Base-by-base conservation (phyloP, 2,888 invertebrate species). In the Melinaea menophilus region DNA sequence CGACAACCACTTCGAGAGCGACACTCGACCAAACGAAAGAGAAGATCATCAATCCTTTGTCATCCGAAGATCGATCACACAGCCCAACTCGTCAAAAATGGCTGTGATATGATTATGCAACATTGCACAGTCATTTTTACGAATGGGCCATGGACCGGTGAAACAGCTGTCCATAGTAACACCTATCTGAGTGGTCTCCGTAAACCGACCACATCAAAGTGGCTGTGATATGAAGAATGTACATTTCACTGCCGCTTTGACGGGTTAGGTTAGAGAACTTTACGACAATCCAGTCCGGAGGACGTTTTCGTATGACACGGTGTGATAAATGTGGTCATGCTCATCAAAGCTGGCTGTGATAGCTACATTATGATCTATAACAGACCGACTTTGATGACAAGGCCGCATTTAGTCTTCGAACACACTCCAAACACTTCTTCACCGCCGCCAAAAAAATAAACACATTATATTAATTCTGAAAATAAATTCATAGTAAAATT, bases 281-380 rank as follows among this genome's bases (percentile, higher is more conserved):
- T 56, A 61, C 51, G 45, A 62, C 60, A 9, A 47, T 51, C 51
- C 51, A 51, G 31, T 51, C 51, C 11, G 31, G 51, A 51, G 9
- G 51, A 31, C 31, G 51, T 51, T 51, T 2, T 51, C 11, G 31
- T 51, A 31, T 31, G 31, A 31, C 51, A 31, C 3, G 51, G 9
- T 51, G 51, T 7, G 7, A 73, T 67, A 55, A 86, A 91, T 92
- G 92, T 88, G 91, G 92, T 93, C 92, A 85, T 95, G 95, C 95
- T 96, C 96, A 96, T 96, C 96, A 96, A 96, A 96, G 96, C 96
- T 96, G 96, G 96, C 96, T 96, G 96, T 96, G 96, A 96, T 96
- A 96, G 95, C 83, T 90, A 74, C 86, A 72, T 77, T 68, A 82
- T 84, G 87, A 93, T 91, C 95, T 96, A 95, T 94, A 91, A 96